These are phyloP conservation scores for Cromileptes altivelis DNA, from an alignment of 2,113 vertebrate species.

Conservation along the genomic window DNA sequence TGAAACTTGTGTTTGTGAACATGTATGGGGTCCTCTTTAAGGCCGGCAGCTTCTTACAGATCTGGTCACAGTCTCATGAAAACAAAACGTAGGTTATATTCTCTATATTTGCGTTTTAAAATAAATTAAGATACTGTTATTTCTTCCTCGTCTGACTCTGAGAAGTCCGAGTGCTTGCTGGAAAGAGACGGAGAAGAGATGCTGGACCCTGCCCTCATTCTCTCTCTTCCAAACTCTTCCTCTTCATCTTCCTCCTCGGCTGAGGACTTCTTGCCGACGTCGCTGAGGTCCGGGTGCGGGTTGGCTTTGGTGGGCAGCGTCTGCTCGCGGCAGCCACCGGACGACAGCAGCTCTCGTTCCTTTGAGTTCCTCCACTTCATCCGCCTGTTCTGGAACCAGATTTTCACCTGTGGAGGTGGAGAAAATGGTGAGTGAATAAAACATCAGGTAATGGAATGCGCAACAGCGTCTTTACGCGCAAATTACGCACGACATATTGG, in stretches of 20 bases:
- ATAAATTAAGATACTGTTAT: slow-evolving; percentile 94
- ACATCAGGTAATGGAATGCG: not conserved
- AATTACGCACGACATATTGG: not conserved
- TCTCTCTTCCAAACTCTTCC: slow-evolving; percentile 55
- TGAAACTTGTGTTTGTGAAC: slow-evolving; percentile 17
- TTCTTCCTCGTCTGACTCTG: slow-evolving; percentile 94
- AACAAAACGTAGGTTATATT: slow-evolving; percentile 67
- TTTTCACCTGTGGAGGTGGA: slow-evolving; percentile 90
- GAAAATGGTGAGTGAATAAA: not conserved
- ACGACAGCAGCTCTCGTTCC: slow-evolving; percentile 95
- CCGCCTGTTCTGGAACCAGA: slow-evolving; percentile 98
- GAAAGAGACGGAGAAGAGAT: slow-evolving; percentile 88
- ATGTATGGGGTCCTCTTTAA: slow-evolving; percentile 40
- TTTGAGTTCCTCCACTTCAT: slow-evolving; percentile 99
- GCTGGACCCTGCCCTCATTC: slow-evolving; percentile 79
- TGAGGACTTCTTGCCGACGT: slow-evolving; percentile 92
- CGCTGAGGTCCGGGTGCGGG: slow-evolving; percentile 97
- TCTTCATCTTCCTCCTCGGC: slow-evolving; percentile 83
- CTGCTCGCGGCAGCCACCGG: slow-evolving; percentile 96
- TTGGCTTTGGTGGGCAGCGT: slow-evolving; percentile 98
- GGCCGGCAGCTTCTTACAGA: slow-evolving; percentile 60
- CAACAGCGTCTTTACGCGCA: not conserved
- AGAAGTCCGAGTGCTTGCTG: slow-evolving; percentile 95
- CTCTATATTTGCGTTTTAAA: slow-evolving; percentile 63
- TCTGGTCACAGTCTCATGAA: slow-evolving; percentile 59